Evolutionary conservation across 2,797 vertebrate species (phyloP), one percentile per base, ranked within the genome.

Genomic region (Cryptoblepharus egeriae): DNA sequence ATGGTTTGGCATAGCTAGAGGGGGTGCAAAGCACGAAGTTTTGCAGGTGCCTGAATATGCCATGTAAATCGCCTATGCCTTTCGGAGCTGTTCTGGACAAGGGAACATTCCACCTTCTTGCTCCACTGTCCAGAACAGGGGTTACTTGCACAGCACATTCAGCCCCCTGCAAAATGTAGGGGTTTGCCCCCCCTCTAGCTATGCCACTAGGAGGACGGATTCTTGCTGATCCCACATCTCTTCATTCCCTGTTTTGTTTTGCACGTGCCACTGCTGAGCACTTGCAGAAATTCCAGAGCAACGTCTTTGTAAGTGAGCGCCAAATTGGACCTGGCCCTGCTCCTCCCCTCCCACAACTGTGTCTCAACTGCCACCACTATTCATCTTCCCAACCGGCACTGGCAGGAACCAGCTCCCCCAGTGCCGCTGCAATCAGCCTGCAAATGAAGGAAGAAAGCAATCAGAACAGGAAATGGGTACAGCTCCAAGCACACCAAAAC

Each of bases 391-490:
- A 63, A 89, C 86, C 64, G 11, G n/a, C 75, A 79, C 12, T 13
- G 37, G 20, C 24, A 26, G 37, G 37, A 76, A 20, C 3, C 13
- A 5, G 70, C 26, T 78, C 28, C 76, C 70, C 67, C 35, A 13
- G 78, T 68, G 30, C 26, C 77, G 67, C 0, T 0, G 84, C 55
- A 32, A 80, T 9, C 4, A 13, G 32, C 9, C 67, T 22, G 74
- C 18, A 24, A 1, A 32, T 22, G 26, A 32, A 60, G 80, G 82
- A 89, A 87, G 68, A 72, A 87, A 86, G 49, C 69, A 80, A 88
- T 80, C 61, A 87, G 77, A 52, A 69, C 81, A 90, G 90, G 86
- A 94, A 92, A 81, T 24, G 7, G 63, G 49, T 87, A 65, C 75
- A 18, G 68, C 68, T 64, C 24, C 20, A 16, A 52, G 68, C 32